Base-by-base conservation (phyloP, 2,888 invertebrate genomes). In the Elmis aenea region DNA sequence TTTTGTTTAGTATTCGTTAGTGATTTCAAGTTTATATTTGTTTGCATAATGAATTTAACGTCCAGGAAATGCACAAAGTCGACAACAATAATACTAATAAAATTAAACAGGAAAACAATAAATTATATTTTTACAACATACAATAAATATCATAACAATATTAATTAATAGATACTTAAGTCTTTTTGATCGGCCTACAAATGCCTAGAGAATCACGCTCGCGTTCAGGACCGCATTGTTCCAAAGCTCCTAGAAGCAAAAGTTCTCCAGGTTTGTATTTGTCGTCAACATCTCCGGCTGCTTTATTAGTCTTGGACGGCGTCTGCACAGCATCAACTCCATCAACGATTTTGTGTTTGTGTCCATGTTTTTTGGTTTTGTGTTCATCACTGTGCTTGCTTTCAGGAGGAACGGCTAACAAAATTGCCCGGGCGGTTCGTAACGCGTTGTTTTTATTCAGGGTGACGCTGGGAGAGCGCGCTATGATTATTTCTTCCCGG, bases 211-310 rank as follows among this genome's bases (percentile, higher is more conserved):
- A 72, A 58, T 86, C 82, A 16, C 85, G 73, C 49, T 71, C 72
- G 52, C 79, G 71, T 27, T 78, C 84, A 0, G 85, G 85, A 10
- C 85, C 85, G 61, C 86, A 86, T 57, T 85, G 81, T 56, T 85
- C 85, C 30, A 73, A 72, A 9, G 58, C 64, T 0, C 84, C 83
- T 11, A 85, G 53, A 25, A 84, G 68, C 53, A 73, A 76, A 55
- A 72, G 65, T 48, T 69, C 52, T 24, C 50, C 51, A 34, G 62
- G 26, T 52, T 53, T 3, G 46, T 40, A n/a, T n/a, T n/a, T n/a
- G 4, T 50, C 50, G n/a, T 36, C n/a, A 6, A 8, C 6, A 14
- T 12, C 13, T 16, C 30, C 26, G 22, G n/a, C 10, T 23, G 10
- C 20, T 9, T 24, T 31, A 15, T 31, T 26, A 33, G 20, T n/a